Evolutionary conservation across 2,113 vertebrate genomes (phyloP).

Genomic region (Xyrauchen texanus): DNA sequence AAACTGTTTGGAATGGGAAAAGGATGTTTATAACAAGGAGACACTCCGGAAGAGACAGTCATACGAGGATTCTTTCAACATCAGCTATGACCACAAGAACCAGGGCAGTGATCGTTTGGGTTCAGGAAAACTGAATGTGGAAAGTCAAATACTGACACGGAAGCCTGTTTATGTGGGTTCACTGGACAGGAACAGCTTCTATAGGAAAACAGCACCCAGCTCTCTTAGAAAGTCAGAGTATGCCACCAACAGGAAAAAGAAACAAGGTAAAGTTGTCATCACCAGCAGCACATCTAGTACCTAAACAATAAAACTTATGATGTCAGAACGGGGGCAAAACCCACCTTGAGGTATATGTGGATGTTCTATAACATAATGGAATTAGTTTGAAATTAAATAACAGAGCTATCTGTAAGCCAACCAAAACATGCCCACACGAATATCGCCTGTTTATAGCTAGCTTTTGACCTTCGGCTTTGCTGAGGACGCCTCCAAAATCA

Average conservation of each 20-base stretch:
- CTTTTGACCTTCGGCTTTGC: conserved; percentile 63
- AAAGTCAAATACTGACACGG: conserved; percentile 56
- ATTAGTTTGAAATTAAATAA: no score
- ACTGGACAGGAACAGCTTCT: conserved; percentile 87
- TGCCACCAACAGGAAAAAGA: conserved; percentile 76
- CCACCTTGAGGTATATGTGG: background rate
- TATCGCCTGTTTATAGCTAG: conserved; percentile 13
- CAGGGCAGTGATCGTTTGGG: conserved; percentile 29
- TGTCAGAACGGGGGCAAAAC: background rate
- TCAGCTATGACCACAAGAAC: conserved; percentile 37
- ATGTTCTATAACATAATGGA: no score
- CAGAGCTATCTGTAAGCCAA: no score
- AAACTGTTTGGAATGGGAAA: conserved; percentile 67
- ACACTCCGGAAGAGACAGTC: conserved; percentile 51
- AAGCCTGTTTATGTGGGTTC: conserved; percentile 68
- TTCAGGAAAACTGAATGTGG: conserved; percentile 60
- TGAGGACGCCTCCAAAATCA: conserved; percentile 53
- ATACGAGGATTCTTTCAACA: conserved; percentile 58
- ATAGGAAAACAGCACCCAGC: conserved; percentile 88
- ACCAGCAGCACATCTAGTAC: background rate
- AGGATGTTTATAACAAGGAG: conserved; percentile 69
- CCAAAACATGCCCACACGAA: no score
- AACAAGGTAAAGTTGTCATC: conserved; percentile 76
- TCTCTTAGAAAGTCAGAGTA: conserved; percentile 77
- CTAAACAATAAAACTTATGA: background rate